Evolutionary conservation across 2,113 vertebrate genomes (phyloP).

Genomic region (Aegithalos caudatus): DNA sequence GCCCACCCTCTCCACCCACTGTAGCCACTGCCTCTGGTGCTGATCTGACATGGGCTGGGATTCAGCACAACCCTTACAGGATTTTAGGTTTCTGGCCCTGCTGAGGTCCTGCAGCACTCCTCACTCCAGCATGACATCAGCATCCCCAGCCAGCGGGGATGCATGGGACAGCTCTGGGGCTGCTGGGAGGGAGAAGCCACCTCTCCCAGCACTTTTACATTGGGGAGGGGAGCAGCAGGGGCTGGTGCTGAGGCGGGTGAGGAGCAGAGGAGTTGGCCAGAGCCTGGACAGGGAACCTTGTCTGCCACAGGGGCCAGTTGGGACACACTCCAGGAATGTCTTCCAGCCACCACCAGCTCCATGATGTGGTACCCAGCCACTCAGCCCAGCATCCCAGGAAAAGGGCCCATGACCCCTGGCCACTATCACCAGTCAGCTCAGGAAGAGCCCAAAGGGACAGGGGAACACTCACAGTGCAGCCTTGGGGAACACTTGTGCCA

Average conservation of each 20-base stretch:
- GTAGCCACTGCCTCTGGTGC: neutral
- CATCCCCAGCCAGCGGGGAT: neutral
- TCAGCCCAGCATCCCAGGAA: neutral
- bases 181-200: neutral
- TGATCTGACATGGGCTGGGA: neutral
- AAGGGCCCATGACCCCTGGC: neutral
- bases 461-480: rapidly evolving
- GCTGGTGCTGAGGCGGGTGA: rapidly evolving
- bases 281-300: neutral
- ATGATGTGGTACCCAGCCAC: neutral
- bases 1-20: neutral
- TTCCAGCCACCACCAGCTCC: neutral
- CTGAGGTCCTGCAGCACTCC: rapidly evolving
- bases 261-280: neutral
- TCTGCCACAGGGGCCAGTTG: neutral
- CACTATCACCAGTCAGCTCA: rapidly evolving
- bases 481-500: rapidly evolving
- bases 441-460: neutral
- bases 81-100: neutral
- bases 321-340: conserved; percentile 39
- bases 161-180: neutral
- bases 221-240: neutral
- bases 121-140: rapidly evolving
- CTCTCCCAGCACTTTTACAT: neutral
- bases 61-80: neutral